Evolutionary conservation across 2,888 invertebrate species (phyloP).

Genomic region (Andricus quercusramuli): DNA sequence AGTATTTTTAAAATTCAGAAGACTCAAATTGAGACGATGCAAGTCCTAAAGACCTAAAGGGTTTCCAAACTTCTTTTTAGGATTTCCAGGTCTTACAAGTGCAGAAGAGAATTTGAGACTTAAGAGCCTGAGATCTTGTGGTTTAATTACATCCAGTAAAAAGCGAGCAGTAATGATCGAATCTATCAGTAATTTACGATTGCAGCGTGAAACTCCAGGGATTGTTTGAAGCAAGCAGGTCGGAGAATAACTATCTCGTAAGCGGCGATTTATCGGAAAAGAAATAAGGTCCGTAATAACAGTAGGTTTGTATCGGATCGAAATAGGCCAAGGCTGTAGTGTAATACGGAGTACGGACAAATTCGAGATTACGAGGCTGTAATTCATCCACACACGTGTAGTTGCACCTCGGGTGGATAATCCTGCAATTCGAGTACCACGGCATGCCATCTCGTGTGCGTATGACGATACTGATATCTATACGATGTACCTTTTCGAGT

Average conservation of each 20-base stretch:
- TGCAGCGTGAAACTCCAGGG: background rate
- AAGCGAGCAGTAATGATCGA: background rate
- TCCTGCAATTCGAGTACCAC: conserved; percentile 29
- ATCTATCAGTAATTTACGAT: background rate
- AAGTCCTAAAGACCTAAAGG: background rate
- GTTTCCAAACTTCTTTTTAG: background rate
- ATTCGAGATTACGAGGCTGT: conserved; percentile 11
- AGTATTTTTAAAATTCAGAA: too few relatives aligned
- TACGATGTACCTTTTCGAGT: conserved; percentile 42
- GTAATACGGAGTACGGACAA: conserved; percentile 16
- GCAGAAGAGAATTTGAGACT: background rate
- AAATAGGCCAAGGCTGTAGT: conserved; percentile 27
- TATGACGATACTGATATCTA: conserved; percentile 32
- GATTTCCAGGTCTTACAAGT: background rate
- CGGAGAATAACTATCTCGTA: background rate
- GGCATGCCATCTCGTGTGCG: conserved; percentile 18
- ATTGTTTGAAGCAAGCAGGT: background rate
- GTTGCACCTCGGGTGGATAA: conserved; percentile 22
- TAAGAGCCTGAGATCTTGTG: background rate
- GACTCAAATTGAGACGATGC: background rate
- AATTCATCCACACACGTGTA: conserved; percentile 13
- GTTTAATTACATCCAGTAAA: background rate
- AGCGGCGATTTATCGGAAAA: background rate
- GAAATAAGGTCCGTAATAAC: conserved; percentile 5
- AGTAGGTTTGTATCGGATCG: background rate